These are phyloP conservation scores for Thymelicus lineola DNA, from an alignment of 2,888 invertebrate species.

Conservation along the genomic window DNA sequence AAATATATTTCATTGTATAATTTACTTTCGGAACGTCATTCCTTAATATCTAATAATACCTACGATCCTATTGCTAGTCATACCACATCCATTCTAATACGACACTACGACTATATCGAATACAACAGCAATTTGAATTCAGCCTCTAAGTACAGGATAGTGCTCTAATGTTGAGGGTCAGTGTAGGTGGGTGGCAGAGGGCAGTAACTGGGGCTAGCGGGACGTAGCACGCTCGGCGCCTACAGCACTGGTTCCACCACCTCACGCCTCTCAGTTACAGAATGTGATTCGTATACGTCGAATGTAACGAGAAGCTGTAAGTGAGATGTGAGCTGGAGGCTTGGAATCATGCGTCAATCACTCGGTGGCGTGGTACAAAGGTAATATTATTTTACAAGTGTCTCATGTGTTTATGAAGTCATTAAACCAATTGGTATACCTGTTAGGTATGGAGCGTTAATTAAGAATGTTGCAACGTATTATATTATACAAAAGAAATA, in stretches of 20 bases:
- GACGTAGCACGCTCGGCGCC: conserved; percentile 35
- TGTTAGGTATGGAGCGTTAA: conserved; percentile 44
- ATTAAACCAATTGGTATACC: conserved; percentile 51
- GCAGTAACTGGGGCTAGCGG: conserved; percentile 63
- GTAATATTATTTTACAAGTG: conserved; percentile 77
- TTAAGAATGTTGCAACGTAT: conserved; percentile 47
- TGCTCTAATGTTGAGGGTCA: conserved; percentile 73
- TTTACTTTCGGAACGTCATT: background rate
- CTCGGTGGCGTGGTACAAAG: conserved; percentile 85
- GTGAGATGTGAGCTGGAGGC: conserved; percentile 84
- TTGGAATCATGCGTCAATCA: conserved; percentile 84
- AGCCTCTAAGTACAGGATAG: conserved; percentile 79
- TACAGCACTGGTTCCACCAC: conserved; percentile 59
- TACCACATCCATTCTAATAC: conserved; percentile 80
- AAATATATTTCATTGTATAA: background rate
- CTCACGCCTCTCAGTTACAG: conserved; percentile 82
- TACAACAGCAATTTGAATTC: conserved; percentile 72
- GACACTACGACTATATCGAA: conserved; percentile 69
- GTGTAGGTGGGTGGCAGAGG: conserved; percentile 82
- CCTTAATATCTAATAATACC: conserved; percentile 20
- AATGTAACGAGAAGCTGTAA: conserved; percentile 83
- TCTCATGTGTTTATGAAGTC: conserved; percentile 72
- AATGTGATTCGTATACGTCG: conserved; percentile 74
- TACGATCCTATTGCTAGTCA: conserved; percentile 61
- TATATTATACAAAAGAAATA: conserved; percentile 42